Conservation (phyloP, 2,113 vertebrate species). For the Nestor notabilis region DNA sequence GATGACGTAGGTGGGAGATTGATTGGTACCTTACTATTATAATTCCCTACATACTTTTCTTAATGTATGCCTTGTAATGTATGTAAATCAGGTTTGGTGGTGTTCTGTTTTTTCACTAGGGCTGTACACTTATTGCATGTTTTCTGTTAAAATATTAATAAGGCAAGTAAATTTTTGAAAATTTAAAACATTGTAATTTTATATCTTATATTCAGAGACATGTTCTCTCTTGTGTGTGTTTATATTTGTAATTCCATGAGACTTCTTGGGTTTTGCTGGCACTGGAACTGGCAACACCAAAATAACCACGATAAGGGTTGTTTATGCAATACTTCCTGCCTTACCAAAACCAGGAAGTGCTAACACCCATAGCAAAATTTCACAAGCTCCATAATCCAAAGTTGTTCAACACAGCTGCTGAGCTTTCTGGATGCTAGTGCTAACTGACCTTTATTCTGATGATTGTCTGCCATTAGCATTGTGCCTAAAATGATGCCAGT, state of each 20-base stretch:
- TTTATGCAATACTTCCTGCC: conserved; percentile 39
- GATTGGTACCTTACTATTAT: neutral
- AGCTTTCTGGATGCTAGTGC: neutral
- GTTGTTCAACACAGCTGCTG: neutral
- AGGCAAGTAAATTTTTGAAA: neutral
- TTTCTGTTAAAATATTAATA: neutral
- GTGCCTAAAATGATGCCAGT: neutral
- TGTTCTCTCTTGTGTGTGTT: neutral
- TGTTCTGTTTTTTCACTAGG: neutral
- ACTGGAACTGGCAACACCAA: neutral
- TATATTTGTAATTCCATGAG: neutral
- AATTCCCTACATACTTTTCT: neutral
- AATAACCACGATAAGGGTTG: neutral
- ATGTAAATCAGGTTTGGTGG: neutral
- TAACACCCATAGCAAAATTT: conserved; percentile 10
- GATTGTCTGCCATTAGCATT: neutral
- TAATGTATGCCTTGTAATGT: neutral
- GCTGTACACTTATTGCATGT: neutral
- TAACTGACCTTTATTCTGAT: neutral
- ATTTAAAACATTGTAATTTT: neutral
- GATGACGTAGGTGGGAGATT: neutral
- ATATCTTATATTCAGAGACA: neutral
- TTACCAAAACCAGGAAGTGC: conserved; percentile 40
- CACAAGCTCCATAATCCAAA: conserved; percentile 16
- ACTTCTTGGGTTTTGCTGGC: neutral